Evolutionary conservation across 2,113 vertebrate genomes (phyloP).

Genomic region (Leucopsar rothschildi): DNA sequence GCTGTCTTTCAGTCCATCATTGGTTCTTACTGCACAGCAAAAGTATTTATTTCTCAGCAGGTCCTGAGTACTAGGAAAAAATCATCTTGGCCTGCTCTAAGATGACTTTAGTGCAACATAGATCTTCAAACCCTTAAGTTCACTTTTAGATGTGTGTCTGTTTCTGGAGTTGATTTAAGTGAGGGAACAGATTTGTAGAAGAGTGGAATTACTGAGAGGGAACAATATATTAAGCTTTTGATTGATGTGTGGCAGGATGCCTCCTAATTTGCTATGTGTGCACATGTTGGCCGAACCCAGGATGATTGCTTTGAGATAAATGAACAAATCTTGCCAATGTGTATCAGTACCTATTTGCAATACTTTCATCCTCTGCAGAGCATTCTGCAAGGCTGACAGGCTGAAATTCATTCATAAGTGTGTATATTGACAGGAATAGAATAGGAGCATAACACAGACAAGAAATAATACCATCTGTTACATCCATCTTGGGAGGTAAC

Average conservation of each 20-base stretch:
- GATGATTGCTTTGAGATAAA: not conserved
- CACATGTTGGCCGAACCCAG: not conserved
- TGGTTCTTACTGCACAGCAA: not conserved
- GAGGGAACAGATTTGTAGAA: not conserved
- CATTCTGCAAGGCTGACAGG: not conserved
- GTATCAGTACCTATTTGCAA: not conserved
- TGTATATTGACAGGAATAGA: not conserved
- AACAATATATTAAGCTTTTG: not conserved
- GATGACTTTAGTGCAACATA: not conserved
- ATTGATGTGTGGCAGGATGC: not conserved
- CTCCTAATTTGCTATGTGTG: not conserved
- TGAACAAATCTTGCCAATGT: not conserved
- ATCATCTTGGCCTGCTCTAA: not conserved
- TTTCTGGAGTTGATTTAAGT: not conserved
- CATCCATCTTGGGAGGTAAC: not conserved
- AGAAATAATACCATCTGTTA: not conserved
- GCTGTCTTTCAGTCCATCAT: not conserved
- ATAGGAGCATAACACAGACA: not conserved
- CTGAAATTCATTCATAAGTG: constrained; percentile 33
- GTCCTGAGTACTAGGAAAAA: not conserved
- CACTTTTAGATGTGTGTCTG: not conserved
- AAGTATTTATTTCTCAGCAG: not conserved
- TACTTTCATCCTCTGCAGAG: not conserved
- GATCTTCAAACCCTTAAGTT: not conserved
- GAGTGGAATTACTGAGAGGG: not conserved